Evolutionary conservation across 2,888 invertebrate genomes (phyloP).

Genomic region (Drosophila siamana): DNA sequence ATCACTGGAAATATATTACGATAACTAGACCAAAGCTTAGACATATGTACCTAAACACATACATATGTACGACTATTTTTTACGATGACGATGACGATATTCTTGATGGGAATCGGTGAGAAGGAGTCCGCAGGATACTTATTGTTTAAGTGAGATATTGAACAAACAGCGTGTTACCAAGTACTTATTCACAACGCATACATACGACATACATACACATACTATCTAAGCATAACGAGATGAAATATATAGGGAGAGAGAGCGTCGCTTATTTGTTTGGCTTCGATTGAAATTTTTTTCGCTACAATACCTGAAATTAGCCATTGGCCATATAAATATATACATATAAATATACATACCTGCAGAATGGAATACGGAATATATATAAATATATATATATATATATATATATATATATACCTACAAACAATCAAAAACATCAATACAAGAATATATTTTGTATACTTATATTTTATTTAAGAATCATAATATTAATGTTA

Average conservation of each 20-base stretch:
- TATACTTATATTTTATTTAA: conserved; percentile 77
- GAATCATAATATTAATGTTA: conserved; percentile 67
- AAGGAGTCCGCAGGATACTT: conserved; percentile 36
- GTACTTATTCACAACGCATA: conserved; percentile 31
- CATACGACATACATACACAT: not conserved
- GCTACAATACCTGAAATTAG: conserved; percentile 75
- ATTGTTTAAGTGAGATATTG: conserved; percentile 29
- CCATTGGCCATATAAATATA: conserved; percentile 53
- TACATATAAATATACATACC: conserved; percentile 22
- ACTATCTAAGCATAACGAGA: conserved; percentile 36
- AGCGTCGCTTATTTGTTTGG: conserved; percentile 57
- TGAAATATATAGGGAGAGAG: not conserved
- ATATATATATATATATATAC: conserved; percentile 9
- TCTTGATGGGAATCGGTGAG: not conserved
- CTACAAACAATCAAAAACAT: conserved; percentile 48
- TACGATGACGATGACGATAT: conserved; percentile 5
- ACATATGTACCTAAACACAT: conserved; percentile 56
- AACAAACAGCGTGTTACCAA: conserved; percentile 16
- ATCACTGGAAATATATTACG: conserved; percentile 49
- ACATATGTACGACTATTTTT: conserved; percentile 41
- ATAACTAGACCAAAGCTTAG: conserved; percentile 79
- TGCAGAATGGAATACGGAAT: conserved; percentile 26
- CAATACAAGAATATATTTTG: conserved; percentile 69
- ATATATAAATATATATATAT: conserved; percentile 35
- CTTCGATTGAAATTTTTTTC: conserved; percentile 57